A percentile compares a stretch with the other conserved stretches of the same genome.
Conservation (phyloP, 2,113 vertebrate genomes). For the Lasiurus cinereus region DNA sequence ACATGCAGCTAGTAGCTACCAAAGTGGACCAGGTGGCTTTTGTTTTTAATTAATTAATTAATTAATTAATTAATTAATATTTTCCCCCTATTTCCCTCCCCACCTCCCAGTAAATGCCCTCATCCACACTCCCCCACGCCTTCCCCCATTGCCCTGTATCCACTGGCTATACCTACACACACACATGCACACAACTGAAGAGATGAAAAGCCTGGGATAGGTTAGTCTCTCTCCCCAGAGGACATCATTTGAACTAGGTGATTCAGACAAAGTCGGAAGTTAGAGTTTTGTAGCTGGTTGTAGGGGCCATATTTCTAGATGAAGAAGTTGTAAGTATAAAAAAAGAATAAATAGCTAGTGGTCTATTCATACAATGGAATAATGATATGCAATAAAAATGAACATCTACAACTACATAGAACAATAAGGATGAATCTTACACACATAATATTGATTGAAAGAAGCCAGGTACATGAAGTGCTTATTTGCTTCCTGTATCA, state of each 20-base stretch:
- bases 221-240: neutral
- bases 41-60: too few relatives aligned
- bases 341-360: neutral
- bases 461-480: neutral
- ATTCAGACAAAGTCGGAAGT: neutral
- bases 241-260: neutral
- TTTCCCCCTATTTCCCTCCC: too few relatives aligned
- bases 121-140: too few relatives aligned
- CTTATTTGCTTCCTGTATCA: neutral
- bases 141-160: too few relatives aligned
- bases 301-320: neutral
- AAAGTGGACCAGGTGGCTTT: neutral
- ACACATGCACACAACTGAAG: neutral
- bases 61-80: too few relatives aligned
- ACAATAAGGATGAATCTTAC: slow-evolving; percentile 20
- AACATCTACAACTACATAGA: neutral
- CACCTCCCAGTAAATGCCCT: too few relatives aligned
- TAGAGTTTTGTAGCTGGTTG: neutral
- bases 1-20: neutral
- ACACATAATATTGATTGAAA: slow-evolving; percentile 14
- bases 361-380: neutral
- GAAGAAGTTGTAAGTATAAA: neutral
- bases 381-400: neutral
- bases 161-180: too few relatives aligned
- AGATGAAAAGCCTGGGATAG: neutral